These are phyloP conservation scores for Phallusia fumigata DNA, from an alignment of 23 tunicate species.

Conservation along the genomic window DNA sequence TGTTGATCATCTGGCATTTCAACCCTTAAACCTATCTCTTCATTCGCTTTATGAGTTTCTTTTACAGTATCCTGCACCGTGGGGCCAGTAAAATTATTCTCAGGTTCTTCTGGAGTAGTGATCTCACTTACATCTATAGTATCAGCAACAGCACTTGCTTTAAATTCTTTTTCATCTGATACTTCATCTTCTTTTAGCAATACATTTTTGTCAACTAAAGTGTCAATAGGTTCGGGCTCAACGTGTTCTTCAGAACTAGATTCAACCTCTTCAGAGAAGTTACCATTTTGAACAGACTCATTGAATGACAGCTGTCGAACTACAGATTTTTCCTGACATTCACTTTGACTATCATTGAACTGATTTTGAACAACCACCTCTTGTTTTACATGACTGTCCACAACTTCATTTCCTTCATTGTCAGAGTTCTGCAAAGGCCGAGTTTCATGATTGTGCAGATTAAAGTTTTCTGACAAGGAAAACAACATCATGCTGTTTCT, in stretches of 20 bases:
- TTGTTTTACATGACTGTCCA: no score
- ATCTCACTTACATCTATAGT: neutral
- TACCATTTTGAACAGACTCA: neutral
- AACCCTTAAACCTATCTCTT: neutral
- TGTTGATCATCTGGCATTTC: neutral
- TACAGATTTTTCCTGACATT: neutral
- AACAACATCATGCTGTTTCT: constrained; percentile 8
- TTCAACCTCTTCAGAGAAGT: neutral
- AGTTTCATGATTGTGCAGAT: neutral
- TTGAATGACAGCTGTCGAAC: neutral
- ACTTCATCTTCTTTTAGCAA: no score
- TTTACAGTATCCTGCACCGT: neutral
- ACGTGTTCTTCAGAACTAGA: no score
- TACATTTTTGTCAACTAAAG: no score
- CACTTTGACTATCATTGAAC: no score
- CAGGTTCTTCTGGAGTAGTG: neutral
- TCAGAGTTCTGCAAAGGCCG: no score
- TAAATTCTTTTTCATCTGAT: no score
- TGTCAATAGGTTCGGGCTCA: no score
- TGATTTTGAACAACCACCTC: no score
- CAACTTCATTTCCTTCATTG: no score
- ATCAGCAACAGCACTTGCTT: neutral
- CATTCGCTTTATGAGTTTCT: neutral
- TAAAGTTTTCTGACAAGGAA: neutral
- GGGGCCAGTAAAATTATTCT: neutral